phyloP scores from a whole-genome alignment of 2,797 vertebrate genomes.

The Pempheris klunzingeri region DNA sequence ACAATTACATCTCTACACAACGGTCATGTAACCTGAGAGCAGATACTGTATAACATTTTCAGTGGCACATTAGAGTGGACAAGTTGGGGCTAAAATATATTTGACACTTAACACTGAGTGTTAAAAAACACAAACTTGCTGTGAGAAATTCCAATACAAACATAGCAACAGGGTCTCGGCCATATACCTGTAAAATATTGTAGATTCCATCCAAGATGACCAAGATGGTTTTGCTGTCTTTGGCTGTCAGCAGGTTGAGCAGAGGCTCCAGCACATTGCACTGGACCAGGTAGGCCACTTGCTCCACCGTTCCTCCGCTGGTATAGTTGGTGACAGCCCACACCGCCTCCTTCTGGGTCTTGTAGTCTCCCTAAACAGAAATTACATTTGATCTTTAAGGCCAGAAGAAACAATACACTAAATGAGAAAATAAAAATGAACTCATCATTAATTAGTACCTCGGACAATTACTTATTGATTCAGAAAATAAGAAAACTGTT shows the following conservation, averaged over 20 bases:
- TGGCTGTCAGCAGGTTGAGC: conserved; percentile 87
- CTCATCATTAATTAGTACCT: neutral
- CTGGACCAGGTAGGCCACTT: conserved; percentile 92
- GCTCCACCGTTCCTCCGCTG: conserved; percentile 92
- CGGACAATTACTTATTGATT: neutral
- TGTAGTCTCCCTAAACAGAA: conserved; percentile 91
- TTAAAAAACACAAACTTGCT: neutral
- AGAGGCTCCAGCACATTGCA: conserved; percentile 90
- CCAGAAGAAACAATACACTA: neutral
- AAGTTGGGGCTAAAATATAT: neutral
- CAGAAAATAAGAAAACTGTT: neutral
- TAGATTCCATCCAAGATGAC: conserved; percentile 93
- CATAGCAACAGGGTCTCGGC: neutral
- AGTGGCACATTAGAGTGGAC: no score
- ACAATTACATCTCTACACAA: no score
- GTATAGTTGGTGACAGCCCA: conserved; percentile 97
- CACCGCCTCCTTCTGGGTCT: conserved; percentile 93
- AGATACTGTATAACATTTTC: no score
- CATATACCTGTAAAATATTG: conserved; percentile 92
- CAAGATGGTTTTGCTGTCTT: conserved; percentile 92
- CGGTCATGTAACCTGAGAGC: no score
- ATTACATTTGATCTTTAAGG: conserved; percentile 4
- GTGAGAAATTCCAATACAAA: neutral
- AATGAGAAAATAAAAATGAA: neutral
- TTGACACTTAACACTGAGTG: neutral